phyloP scores from a whole-genome alignment of 2,888 invertebrate genomes.

The Lasioglossum villosulum region DNA sequence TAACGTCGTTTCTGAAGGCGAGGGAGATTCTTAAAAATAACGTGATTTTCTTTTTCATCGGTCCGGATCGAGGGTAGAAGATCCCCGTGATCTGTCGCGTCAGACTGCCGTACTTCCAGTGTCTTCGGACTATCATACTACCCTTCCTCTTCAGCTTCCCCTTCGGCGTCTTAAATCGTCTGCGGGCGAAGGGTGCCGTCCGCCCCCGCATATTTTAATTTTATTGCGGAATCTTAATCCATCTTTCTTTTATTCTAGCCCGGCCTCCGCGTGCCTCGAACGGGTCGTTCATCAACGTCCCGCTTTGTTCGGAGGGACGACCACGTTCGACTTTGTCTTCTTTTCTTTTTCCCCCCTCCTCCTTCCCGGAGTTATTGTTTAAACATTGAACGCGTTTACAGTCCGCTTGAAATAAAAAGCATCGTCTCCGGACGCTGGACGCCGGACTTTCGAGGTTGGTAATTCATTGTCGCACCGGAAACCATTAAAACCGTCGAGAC shows the following conservation, averaged over 20 bases:
- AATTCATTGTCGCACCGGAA: constrained; percentile 4
- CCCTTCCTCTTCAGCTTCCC: background rate
- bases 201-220: constrained; percentile 53
- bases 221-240: constrained; percentile 45
- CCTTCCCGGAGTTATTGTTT: background rate
- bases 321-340: constrained; percentile 21
- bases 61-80: constrained; percentile 16
- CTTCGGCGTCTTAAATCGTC: constrained; percentile 35
- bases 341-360: background rate
- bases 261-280: background rate
- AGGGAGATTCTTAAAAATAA: constrained; percentile 39
- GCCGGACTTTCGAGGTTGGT: background rate
- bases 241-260: constrained; percentile 23
- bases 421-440: background rate
- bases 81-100: background rate
- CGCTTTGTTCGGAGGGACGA: constrained; percentile 19
- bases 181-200: background rate
- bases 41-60: constrained; percentile 29
- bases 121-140: background rate
- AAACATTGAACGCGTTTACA: constrained; percentile 3
- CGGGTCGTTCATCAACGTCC: constrained; percentile 49
- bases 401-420: background rate
- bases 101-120: background rate
- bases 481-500: background rate
- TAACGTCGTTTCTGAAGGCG: constrained; percentile 17